A percentile compares a stretch with the other conserved stretches of the same genome.
Conservation (phyloP, 2,797 vertebrate genomes). For the Phrynocephalus forsythii region DNA sequence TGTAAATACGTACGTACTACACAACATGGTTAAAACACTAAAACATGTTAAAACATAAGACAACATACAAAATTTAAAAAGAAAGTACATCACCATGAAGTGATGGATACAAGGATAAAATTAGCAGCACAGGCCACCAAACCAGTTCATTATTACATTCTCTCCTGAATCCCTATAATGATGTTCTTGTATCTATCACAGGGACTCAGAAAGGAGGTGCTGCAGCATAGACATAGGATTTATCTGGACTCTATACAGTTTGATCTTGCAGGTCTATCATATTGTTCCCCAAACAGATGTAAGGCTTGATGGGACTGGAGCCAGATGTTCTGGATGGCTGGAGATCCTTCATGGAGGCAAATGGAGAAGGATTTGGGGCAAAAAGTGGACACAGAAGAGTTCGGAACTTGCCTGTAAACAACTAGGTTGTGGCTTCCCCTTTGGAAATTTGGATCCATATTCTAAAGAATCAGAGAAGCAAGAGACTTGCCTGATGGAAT, state of each 20-base stretch:
- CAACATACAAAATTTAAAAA: no score
- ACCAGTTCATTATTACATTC: no score
- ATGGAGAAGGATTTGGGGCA: conserved; percentile 14
- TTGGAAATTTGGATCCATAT: fast-evolving
- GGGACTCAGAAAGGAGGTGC: fast-evolving
- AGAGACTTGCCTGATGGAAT: fast-evolving
- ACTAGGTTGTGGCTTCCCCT: conserved; percentile 35
- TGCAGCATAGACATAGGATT: background rate
- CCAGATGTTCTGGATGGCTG: conserved; percentile 67
- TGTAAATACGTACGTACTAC: no score
- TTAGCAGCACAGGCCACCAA: no score
- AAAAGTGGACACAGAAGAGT: fast-evolving
- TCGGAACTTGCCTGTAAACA: fast-evolving
- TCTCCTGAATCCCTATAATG: no score
- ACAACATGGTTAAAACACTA: no score
- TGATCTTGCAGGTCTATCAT: background rate
- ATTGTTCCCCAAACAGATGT: conserved; percentile 28
- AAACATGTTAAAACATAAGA: no score
- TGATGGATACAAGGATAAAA: no score
- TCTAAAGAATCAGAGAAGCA: fast-evolving
- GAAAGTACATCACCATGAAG: no score
- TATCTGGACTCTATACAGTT: background rate
- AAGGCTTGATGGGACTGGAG: background rate
- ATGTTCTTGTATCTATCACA: background rate
- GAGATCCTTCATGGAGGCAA: fast-evolving